These are phyloP conservation scores for Harpalus rufipes DNA, from an alignment of 2,888 invertebrate genomes.

Conservation along the genomic window DNA sequence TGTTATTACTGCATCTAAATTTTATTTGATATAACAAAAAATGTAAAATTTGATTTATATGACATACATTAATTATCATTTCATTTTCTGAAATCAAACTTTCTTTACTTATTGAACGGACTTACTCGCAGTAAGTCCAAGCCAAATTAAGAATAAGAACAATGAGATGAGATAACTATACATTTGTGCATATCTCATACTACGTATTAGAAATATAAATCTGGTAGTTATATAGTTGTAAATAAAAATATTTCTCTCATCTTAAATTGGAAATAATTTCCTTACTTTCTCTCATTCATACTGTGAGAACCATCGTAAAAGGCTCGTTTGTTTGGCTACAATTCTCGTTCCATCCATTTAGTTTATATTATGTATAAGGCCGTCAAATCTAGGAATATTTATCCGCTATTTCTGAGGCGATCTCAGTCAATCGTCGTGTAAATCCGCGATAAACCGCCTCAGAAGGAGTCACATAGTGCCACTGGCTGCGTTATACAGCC, in stretches of 20 bases:
- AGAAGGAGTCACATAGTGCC: neutral
- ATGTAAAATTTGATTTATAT: no score
- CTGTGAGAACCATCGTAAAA: slow-evolving; percentile 5
- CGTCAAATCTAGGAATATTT: slow-evolving; percentile 28
- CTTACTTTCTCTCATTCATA: slow-evolving; percentile 14
- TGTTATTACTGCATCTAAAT: no score
- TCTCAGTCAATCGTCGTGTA: slow-evolving; percentile 3
- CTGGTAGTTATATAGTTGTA: no score
- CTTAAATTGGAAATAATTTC: neutral
- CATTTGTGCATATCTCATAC: no score
- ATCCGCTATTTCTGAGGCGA: slow-evolving; percentile 16
- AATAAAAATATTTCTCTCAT: neutral
- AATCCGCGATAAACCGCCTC: neutral
- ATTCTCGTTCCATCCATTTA: neutral
- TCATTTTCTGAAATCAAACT: no score
- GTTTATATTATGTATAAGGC: slow-evolving; percentile 23
- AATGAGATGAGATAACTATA: no score
- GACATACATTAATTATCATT: no score
- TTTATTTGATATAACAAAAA: no score
- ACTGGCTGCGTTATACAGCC: neutral
- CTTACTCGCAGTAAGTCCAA: no score
- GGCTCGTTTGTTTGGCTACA: neutral
- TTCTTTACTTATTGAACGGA: no score
- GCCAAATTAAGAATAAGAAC: no score
- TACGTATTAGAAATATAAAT: no score